A percentile compares a stretch with the other conserved stretches of the same genome.
These are phyloP conservation scores for Sussaba pulchella DNA, from an alignment of 2,888 invertebrate genomes.

Conservation along the genomic window DNA sequence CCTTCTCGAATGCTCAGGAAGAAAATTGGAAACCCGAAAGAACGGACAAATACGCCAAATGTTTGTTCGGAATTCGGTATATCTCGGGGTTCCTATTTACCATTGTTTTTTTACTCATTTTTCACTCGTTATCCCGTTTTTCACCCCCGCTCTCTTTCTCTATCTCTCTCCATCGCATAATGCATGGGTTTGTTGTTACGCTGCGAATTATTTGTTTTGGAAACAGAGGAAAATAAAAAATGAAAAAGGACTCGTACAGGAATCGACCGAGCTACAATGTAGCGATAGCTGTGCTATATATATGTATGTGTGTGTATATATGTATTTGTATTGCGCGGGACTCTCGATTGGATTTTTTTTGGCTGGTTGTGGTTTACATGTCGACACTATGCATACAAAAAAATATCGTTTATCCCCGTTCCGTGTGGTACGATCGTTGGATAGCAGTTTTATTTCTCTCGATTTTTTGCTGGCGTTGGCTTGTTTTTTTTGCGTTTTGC, in stretches of 20 bases:
- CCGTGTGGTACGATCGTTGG: slow-evolving; percentile 5
- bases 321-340: slow-evolving; percentile 19
- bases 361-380: slow-evolving; percentile 39
- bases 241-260: background rate
- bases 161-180: background rate
- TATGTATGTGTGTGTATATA: background rate
- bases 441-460: slow-evolving; percentile 33
- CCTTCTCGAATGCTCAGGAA: slow-evolving; percentile 36
- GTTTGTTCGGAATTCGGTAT: slow-evolving; percentile 39
- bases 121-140: background rate
- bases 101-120: slow-evolving; percentile 9
- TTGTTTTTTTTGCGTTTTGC: slow-evolving; percentile 24
- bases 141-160: background rate
- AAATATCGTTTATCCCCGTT: slow-evolving; percentile 31
- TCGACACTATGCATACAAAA: slow-evolving; percentile 14
- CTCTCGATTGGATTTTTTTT: slow-evolving; percentile 52
- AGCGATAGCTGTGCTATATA: background rate
- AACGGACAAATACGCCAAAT: slow-evolving; percentile 23
- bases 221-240: background rate
- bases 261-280: background rate
- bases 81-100: slow-evolving; percentile 1
- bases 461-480: slow-evolving; percentile 3
- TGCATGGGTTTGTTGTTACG: background rate
- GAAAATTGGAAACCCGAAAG: slow-evolving; percentile 43
- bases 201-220: background rate